Evolutionary conservation across 2,113 vertebrate genomes (phyloP).

Genomic region (Oostethus manadensis): DNA sequence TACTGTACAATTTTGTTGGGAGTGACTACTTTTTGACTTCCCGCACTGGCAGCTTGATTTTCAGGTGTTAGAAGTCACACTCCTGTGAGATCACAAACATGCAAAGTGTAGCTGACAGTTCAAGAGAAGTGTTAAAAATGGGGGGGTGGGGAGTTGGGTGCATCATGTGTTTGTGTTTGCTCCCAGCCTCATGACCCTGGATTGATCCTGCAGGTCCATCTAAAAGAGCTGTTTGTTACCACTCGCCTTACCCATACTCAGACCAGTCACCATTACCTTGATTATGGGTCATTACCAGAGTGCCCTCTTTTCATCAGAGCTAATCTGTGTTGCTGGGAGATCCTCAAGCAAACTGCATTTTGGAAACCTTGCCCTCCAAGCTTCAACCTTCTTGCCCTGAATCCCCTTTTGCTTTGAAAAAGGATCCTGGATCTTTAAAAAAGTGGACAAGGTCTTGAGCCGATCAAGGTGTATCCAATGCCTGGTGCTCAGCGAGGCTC

Average conservation of each 20-base stretch:
- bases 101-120: conserved; percentile 33
- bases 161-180: conserved; percentile 41
- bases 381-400: conserved; percentile 44
- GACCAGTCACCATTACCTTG: conserved; percentile 33
- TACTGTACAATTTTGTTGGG: neutral
- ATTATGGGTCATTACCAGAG: conserved; percentile 51
- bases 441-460: conserved; percentile 53
- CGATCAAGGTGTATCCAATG: conserved; percentile 73
- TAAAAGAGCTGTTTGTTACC: conserved; percentile 31
- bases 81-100: conserved; percentile 20
- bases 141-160: neutral
- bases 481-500: conserved; percentile 67
- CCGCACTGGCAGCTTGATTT: conserved; percentile 20
- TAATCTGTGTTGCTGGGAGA: conserved; percentile 52
- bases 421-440: conserved; percentile 62
- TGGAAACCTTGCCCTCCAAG: conserved; percentile 43
- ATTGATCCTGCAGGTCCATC: conserved; percentile 37
- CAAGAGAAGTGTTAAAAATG: conserved; percentile 17
- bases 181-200: conserved; percentile 32
- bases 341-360: conserved; percentile 27
- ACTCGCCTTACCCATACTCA: conserved; percentile 37
- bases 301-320: conserved; percentile 49
- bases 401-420: conserved; percentile 68
- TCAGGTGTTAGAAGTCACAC: conserved; percentile 41
- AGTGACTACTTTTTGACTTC: conserved; percentile 17